Base-by-base conservation (phyloP, 1,140 invertebrate genomes). In the Ptiloglossa arizonensis region DNA sequence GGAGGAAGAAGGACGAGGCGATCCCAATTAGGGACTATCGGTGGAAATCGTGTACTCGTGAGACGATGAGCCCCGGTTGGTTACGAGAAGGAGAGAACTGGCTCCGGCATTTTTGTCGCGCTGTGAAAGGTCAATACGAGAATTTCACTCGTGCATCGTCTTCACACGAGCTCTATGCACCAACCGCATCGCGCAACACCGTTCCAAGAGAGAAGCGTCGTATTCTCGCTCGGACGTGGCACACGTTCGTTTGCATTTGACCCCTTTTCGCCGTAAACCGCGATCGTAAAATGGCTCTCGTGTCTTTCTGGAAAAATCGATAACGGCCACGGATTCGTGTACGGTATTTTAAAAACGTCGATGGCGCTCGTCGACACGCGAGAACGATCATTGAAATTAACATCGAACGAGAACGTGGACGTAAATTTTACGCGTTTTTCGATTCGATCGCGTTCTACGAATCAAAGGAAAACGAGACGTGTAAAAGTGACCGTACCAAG, bases 81-180 rank as follows among this genome's bases (percentile, higher is more conserved):
- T 64, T 62, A 74, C 67, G 69, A 68, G 71, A 80, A 57, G 44
- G 60, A 66, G 66, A 74, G 66, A 92, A 91, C 89, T 91, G 87
- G 89, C 90, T 89, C 62, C 75, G 76, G 80, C 72, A 89, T 89
- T 91, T 90, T 90, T 89, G 64, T 82, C 80, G 74, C 79, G 80
- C 87, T 83, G 85, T 85, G 89, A 92, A 92, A 92, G 91, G 91
- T 92, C 91, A 91, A 86, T 90, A 89, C 84, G 86, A 88, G 87
- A 86, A 92, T 92, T 92, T 92, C 91, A 91, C 91, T 91, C 86
- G 90, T 82, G 87, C 83, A 87, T 87, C 88, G 86, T 87, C 86
- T 86, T 88, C 85, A 86, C 85, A 88, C 87, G 81, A 85, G 74
- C 57, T 63, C 78, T 79, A 66, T 79, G 69, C 66, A 44, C 72